Percentiles rank a stretch among this genome's conserved stretches.
Evolutionary conservation across 2,888 invertebrate species (phyloP).

Genomic region (Deroplatys truncata): DNA sequence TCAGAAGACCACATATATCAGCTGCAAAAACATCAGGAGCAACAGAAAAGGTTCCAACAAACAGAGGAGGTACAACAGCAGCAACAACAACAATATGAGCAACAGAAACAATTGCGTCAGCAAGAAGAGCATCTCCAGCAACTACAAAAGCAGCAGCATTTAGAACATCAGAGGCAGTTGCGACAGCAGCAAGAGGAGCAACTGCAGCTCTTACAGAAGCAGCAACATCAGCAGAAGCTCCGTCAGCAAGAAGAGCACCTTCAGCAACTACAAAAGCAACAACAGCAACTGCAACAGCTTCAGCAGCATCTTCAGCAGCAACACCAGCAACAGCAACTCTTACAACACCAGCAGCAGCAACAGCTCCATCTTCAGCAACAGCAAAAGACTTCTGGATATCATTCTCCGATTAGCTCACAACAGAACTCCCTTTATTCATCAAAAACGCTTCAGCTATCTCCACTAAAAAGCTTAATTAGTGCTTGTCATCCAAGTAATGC

Average conservation of each 20-base stretch:
- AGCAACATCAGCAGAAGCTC: neutral
- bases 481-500: neutral
- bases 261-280: neutral
- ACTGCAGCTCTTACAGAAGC: neutral
- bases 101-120: neutral
- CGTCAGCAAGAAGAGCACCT: neutral
- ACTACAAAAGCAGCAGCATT: neutral
- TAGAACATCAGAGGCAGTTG: neutral
- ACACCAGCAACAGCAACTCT: constrained; percentile 6
- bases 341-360: neutral
- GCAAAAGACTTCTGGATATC: constrained; percentile 49
- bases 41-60: neutral
- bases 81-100: neutral
- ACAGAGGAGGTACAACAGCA: neutral
- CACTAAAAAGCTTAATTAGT: neutral
- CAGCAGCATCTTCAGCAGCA: constrained; percentile 31
- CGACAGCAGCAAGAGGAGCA: neutral
- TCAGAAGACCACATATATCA: neutral
- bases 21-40: neutral
- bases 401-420: constrained; percentile 52
- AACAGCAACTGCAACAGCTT: constrained; percentile 17
- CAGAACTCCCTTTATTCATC: constrained; percentile 41
- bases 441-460: neutral
- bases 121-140: neutral
- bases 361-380: constrained; percentile 38